Conservation (phyloP, 2,113 vertebrate genomes). For the Micronisus gabar region DNA sequence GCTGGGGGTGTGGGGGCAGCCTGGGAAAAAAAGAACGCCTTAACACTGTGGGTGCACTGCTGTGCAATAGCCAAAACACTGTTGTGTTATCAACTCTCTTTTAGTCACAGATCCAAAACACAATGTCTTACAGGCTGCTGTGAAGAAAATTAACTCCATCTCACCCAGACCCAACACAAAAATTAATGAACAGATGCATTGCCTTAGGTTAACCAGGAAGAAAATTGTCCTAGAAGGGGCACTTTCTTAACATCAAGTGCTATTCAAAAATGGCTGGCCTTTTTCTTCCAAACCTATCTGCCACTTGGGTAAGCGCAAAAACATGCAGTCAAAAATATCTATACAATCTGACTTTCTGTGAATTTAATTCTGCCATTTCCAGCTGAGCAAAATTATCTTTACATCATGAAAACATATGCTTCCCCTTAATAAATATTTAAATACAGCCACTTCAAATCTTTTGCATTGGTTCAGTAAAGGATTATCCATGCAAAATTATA, state of each 20-base stretch:
- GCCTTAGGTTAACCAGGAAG: background rate
- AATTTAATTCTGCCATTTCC: constrained; percentile 7
- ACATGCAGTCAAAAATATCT: background rate
- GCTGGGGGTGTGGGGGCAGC: background rate
- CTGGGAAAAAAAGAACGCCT: background rate
- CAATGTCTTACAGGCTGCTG: background rate
- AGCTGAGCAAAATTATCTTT: constrained; percentile 29
- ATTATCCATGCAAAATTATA: constrained; percentile 19
- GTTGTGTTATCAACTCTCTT: background rate
- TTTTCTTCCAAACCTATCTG: background rate
- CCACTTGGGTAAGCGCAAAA: background rate
- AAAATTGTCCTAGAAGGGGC: background rate
- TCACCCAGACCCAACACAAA: background rate
- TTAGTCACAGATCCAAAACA: background rate
- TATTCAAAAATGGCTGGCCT: background rate
- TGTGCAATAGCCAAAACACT: background rate
- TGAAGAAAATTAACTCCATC: background rate
- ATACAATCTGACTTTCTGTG: background rate
- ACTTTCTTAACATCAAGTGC: background rate
- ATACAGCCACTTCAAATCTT: background rate
- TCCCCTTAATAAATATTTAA: constrained; percentile 14
- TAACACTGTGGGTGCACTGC: background rate
- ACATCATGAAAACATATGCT: background rate
- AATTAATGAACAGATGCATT: constrained; percentile 33
- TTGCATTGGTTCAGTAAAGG: background rate